phyloP scores from a whole-genome alignment of 1,140 invertebrate genomes.

The Argopecten irradians region DNA sequence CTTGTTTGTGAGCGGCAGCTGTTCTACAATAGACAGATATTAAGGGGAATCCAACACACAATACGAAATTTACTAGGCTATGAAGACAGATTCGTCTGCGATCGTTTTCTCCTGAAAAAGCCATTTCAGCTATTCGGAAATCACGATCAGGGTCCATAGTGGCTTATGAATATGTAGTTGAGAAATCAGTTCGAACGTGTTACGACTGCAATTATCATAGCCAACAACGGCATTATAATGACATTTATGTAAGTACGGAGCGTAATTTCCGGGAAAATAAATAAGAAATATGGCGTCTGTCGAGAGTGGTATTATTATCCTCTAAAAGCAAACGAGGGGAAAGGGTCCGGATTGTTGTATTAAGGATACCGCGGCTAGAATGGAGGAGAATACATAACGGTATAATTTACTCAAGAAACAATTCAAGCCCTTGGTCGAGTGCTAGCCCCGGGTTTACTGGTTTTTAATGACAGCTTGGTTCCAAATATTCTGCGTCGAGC shows the following conservation, averaged over 20 bases:
- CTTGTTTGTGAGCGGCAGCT: too few species aligned
- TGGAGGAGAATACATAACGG: neutral
- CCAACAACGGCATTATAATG: neutral
- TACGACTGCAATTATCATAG: neutral
- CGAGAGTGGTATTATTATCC: conserved; percentile 10
- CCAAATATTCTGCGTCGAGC: neutral
- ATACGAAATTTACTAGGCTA: neutral
- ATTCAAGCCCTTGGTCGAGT: neutral
- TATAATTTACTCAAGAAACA: conserved; percentile 23
- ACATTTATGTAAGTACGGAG: neutral
- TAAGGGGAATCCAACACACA: neutral
- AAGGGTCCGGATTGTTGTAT: neutral
- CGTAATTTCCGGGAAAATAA: conserved; percentile 21
- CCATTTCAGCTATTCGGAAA: neutral
- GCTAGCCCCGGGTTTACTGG: neutral
- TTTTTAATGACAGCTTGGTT: neutral
- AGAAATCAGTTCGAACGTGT: neutral
- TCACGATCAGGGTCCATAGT: neutral
- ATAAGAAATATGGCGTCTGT: conserved; percentile 21
- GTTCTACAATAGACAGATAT: too few species aligned
- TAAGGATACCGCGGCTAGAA: neutral
- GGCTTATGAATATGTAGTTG: neutral
- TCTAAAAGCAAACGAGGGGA: neutral
- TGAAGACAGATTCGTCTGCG: neutral
- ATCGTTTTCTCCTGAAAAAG: neutral